Evolutionary conservation across 92 coral and sea anemone genomes (phyloP), one percentile per base, ranked within the genome.

Genomic region (Porites evermanni): DNA sequence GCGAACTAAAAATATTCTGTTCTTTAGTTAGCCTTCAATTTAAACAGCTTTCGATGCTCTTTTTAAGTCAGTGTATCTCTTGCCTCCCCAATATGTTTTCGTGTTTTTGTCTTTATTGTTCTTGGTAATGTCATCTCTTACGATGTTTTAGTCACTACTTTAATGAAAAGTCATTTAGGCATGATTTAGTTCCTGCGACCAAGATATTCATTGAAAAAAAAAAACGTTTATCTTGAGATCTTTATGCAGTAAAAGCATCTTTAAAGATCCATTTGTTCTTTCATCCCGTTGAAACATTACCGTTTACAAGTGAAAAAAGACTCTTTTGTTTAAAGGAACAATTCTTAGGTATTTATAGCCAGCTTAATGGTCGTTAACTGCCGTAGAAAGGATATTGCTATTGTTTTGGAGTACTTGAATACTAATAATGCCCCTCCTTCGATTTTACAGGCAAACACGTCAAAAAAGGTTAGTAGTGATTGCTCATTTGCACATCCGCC

Each of bases 371-470:
- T 58, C 66, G 69, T 70, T 70, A 81, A 44, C 21, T 59, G 16
- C 64, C 56, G 9, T 13, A 60, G 29, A 83, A 47, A 74, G 32
- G 60, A 74, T 83, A 83, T 83, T 83, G 87, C 72, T 63, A 61
- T 53, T 83, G 87, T 83, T 83, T 83, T 50, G 3, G 20, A 18
- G 87, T 73, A 63, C 80, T 73, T 83, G 74, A 7, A 47, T 83
- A 18, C 29, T 64, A 73, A 83, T 21, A 64, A 64, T 77, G 56
- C 72, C 70, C 74, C 84, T 80, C 76, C 84, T 65, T 78, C 90
- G 70, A 32, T 88, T 93, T 71, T 81, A 17, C 84, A 93, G 97
- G 93, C 44, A 94, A 92, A 72, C 97, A 89, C 70, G 90, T 88
- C 59, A 94, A 89, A 80, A 94, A 89, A 89, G 95, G 97, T 87